phyloP scores from a whole-genome alignment of 2,888 invertebrate genomes.

The Rapana venosa region DNA sequence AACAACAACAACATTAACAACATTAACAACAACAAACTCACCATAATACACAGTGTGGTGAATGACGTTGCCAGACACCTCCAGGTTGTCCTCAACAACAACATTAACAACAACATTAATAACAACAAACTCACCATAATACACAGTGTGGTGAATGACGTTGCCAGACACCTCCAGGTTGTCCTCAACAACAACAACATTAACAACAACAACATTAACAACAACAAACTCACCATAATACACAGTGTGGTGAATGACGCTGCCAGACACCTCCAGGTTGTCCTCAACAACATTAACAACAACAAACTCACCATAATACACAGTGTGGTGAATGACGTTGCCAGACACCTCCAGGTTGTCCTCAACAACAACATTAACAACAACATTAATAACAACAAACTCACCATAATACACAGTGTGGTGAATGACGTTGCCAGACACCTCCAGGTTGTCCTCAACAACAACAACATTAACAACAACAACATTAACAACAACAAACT shows the following conservation, averaged over 20 bases:
- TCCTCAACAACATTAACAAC: not conserved
- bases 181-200: too few relatives aligned
- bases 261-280: slow-evolving; percentile 31
- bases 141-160: slow-evolving; percentile 68
- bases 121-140: slow-evolving; percentile 55
- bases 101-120: too few relatives aligned
- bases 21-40: slow-evolving; percentile 20
- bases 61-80: slow-evolving; percentile 69
- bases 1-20: not conserved
- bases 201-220: not conserved
- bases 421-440: slow-evolving; percentile 64
- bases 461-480: not conserved
- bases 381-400: not conserved
- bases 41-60: slow-evolving; percentile 67
- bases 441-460: not conserved
- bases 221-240: slow-evolving; percentile 49
- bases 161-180: slow-evolving; percentile 47
- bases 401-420: slow-evolving; percentile 66
- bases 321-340: slow-evolving; percentile 69
- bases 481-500: not conserved
- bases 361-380: too few relatives aligned
- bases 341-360: slow-evolving; percentile 62
- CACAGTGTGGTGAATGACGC: slow-evolving; percentile 67
- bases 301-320: slow-evolving; percentile 59
- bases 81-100: slow-evolving; percentile 53